Evolutionary conservation across 1,140 invertebrate genomes (phyloP), one percentile per base, ranked within the genome.

Genomic region (Eueides isabella): DNA sequence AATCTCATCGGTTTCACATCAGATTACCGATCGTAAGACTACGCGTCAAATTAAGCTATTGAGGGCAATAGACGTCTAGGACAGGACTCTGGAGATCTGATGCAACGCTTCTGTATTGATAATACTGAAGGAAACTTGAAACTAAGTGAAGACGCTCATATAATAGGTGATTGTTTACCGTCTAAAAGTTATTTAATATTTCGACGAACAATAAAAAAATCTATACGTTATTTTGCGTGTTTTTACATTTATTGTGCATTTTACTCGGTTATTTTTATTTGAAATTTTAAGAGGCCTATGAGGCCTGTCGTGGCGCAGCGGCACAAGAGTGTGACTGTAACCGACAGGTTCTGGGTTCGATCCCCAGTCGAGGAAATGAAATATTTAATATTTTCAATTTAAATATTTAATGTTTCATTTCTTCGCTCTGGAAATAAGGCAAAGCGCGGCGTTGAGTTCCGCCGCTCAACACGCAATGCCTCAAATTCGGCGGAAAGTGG

Each of bases 11-110:
- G 29, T 16, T 68, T 68, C 55, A 31, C 44, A 55, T 55, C 44
- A 12, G 19, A 55, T 55, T 26, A 55, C 7, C 2, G 28, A 61
- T 68, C 67, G 41, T 68, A 68, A 61, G 48, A 61, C 16, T 68
- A 61, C 44, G 44, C 41, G 67, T 68, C 67, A 68, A 68, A 68
- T 68, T 68, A 68, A 61, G 67, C 67, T 68, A 68, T 61, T 61
- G 67, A 61, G 48, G 31, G 67, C 67, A 68, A 33, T 23, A 68
- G 67, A 68, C 67, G 41, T 11, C 65, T 33, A 61, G 48, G 67
- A 68, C 44, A 61, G 67, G 67, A n/a, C 67, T 33, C 67, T 61
- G 67, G 67, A 68, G 67, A 61, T 68, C 67, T 29, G 30, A 12
- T 33, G 55, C 67, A 68, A 23, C 44, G 30, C 48, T 61, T 68